These are phyloP conservation scores for Phorcus lineatus DNA, from an alignment of 2,888 invertebrate genomes.

Conservation along the genomic window DNA sequence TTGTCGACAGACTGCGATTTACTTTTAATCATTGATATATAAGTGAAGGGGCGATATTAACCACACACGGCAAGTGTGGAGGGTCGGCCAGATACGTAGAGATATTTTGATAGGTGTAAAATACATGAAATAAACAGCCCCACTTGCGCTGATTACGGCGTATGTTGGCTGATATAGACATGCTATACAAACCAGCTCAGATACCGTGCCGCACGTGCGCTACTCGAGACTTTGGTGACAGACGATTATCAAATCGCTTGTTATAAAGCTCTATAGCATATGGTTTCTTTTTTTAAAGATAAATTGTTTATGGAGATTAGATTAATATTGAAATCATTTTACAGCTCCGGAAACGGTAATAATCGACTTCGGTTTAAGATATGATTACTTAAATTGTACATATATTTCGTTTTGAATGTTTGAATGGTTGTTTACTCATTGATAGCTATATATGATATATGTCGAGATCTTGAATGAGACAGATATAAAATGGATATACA, in stretches of 20 bases:
- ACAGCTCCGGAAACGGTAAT: too few species aligned
- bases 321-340: too few species aligned
- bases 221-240: not conserved
- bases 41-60: slow-evolving; percentile 1
- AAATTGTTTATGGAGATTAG: too few species aligned
- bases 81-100: not conserved
- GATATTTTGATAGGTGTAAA: slow-evolving; percentile 9
- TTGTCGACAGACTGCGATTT: not conserved
- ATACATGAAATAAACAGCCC: not conserved
- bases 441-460: too few species aligned
- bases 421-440: too few species aligned
- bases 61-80: not conserved
- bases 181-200: not conserved
- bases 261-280: not conserved
- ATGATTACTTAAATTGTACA: too few species aligned
- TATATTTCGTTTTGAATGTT: too few species aligned
- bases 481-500: too few species aligned
- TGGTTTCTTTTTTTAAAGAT: not conserved
- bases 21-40: not conserved
- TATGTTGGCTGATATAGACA: not conserved
- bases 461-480: too few species aligned
- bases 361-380: too few species aligned
- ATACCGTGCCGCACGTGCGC: not conserved
- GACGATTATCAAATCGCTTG: not conserved
- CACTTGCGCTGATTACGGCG: not conserved